phyloP scores from a whole-genome alignment of 2,113 vertebrate genomes.

The Tenrec ecaudatus region DNA sequence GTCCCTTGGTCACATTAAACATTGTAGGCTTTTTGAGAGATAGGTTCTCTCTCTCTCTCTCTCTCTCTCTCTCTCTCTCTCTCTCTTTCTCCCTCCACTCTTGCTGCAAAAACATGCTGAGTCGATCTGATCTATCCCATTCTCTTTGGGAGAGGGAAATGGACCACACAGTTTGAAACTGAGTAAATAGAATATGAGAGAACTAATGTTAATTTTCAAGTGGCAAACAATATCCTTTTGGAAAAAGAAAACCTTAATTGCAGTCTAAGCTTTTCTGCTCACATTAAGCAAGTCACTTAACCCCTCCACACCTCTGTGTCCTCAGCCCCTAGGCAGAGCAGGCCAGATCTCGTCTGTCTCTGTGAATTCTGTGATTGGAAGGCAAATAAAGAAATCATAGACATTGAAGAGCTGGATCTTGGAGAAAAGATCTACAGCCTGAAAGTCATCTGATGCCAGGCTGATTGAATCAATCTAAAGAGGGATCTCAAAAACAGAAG shows the following conservation, averaged over 20 bases:
- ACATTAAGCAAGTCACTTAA: neutral
- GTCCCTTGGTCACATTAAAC: neutral
- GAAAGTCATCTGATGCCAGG: slow-evolving; percentile 23
- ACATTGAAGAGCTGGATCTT: neutral
- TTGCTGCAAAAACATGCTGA: slow-evolving; percentile 54
- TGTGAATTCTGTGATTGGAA: neutral
- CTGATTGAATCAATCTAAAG: neutral
- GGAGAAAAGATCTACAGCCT: neutral
- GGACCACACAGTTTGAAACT: slow-evolving; percentile 24
- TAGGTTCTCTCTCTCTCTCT: neutral
- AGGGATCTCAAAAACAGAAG: slow-evolving; percentile 24
- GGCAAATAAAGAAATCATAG: slow-evolving; percentile 12
- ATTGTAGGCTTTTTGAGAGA: neutral
- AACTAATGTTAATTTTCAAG: slow-evolving; percentile 32
- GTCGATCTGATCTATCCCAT: slow-evolving; percentile 37
- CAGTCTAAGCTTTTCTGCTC: slow-evolving; percentile 13
- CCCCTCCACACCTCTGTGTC: neutral
- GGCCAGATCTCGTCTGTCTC: neutral
- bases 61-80: neutral
- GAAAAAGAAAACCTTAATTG: slow-evolving; percentile 22
- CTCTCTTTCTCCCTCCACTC: neutral
- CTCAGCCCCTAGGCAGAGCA: neutral
- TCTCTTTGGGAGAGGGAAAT: slow-evolving; percentile 20
- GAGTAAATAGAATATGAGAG: slow-evolving; percentile 36
- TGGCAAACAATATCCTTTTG: neutral